Conservation (phyloP, 2,113 vertebrate species). For the Setophaga petechia region DNA sequence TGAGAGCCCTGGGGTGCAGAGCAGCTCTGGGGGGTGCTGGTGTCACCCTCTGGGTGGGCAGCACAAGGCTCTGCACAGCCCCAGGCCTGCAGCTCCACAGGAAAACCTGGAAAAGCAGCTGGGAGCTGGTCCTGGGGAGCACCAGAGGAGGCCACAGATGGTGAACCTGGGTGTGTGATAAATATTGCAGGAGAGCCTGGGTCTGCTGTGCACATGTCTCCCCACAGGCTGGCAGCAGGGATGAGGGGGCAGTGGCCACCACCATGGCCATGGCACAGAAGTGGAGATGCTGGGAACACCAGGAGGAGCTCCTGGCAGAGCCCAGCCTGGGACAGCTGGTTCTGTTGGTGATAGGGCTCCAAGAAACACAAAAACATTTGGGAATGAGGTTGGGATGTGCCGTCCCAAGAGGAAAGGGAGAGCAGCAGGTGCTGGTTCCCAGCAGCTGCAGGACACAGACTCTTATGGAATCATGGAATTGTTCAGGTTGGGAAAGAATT, state of each 20-base stretch:
- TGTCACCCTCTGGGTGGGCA: neutral
- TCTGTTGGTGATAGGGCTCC: neutral
- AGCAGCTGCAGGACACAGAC: neutral
- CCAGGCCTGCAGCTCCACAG: neutral
- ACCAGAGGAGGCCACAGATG: neutral
- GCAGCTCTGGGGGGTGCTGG: neutral
- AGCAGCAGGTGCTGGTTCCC: neutral
- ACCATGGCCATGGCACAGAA: neutral
- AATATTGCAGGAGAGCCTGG: neutral
- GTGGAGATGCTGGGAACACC: neutral
- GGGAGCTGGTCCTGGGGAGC: neutral
- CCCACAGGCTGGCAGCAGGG: neutral
- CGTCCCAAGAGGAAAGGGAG: neutral
- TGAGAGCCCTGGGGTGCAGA: neutral
- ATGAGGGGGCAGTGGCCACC: no score
- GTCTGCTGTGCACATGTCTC: neutral
- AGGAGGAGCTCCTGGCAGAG: neutral
- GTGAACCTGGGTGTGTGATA: neutral
- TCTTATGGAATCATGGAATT: neutral
- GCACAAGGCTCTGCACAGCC: neutral
- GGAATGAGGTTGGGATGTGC: neutral
- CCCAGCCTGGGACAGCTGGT: neutral
- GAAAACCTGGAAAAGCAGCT: neutral
- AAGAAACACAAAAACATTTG: neutral
- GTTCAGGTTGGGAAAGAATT: neutral